A percentile compares a stretch with the other conserved stretches of the same genome.
Evolutionary conservation across 2,113 vertebrate species (phyloP).

Genomic region (Bufo gargarizans): DNA sequence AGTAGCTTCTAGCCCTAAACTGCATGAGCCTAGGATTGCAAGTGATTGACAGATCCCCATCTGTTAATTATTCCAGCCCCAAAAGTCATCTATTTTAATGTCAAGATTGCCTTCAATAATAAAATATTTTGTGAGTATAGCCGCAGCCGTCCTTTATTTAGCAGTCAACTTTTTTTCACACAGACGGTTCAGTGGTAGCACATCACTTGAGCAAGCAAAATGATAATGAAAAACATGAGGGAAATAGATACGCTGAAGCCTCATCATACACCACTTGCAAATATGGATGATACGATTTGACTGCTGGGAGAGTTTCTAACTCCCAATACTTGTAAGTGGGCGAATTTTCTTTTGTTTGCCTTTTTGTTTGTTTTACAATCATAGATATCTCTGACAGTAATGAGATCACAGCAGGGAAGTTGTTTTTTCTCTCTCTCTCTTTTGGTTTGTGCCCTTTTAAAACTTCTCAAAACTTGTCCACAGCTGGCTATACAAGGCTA

Average conservation of each 20-base stretch:
- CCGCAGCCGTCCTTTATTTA: conserved; percentile 14
- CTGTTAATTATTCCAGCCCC: conserved; percentile 7
- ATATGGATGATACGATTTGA: conserved; percentile 9
- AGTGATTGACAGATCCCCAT: neutral
- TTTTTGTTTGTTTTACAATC: conserved; percentile 13
- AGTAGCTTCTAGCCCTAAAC: neutral
- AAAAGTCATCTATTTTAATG: conserved; percentile 19
- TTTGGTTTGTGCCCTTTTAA: neutral
- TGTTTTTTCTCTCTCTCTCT: neutral
- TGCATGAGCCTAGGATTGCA: neutral
- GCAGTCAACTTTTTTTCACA: neutral
- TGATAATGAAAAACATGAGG: conserved; percentile 18
- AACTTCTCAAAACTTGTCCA: neutral
- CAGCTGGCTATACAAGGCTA: neutral
- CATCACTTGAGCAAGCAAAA: conserved; percentile 20
- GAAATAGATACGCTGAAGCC: conserved; percentile 26
- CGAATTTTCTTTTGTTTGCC: neutral
- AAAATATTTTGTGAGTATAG: neutral
- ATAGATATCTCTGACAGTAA: neutral
- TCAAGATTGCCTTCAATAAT: conserved; percentile 10
- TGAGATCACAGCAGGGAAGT: neutral
- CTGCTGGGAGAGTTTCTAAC: neutral
- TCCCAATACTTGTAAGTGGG: neutral
- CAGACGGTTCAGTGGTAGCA: conserved; percentile 13
- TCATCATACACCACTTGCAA: conserved; percentile 10